A percentile compares a stretch with the other conserved stretches of the same genome.
Evolutionary conservation across 2,888 invertebrate genomes (phyloP).

Genomic region (Myopa testacea): DNA sequence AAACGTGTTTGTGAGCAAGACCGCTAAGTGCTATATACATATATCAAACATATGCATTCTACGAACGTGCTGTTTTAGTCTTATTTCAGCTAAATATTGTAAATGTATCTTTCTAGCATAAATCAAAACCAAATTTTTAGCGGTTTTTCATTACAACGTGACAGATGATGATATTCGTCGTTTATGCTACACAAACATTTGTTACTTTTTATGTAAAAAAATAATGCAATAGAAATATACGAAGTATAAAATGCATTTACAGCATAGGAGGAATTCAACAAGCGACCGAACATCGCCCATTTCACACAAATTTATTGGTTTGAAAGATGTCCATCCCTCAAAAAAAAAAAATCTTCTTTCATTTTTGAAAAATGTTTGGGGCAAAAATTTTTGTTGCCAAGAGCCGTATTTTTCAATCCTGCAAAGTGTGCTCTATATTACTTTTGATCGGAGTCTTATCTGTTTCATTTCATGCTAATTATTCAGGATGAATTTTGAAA

Average conservation of each 20-base stretch:
- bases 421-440: too few species aligned
- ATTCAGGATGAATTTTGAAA: too few species aligned
- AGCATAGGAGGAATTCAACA: constrained; percentile 2
- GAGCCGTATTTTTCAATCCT: too few species aligned
- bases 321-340: too few species aligned
- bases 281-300: neutral
- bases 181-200: constrained; percentile 20
- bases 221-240: constrained; percentile 31
- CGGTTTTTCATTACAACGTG: neutral
- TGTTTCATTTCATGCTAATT: too few species aligned
- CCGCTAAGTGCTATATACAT: neutral
- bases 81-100: too few species aligned
- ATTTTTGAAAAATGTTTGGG: too few species aligned
- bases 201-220: constrained; percentile 15
- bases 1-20: neutral
- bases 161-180: neutral
- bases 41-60: neutral
- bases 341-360: too few species aligned
- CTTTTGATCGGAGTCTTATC: too few species aligned
- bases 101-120: neutral
- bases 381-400: too few species aligned
- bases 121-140: neutral
- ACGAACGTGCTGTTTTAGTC: too few species aligned
- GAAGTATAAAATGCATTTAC: constrained; percentile 36
- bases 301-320: too few species aligned